Base-by-base conservation (phyloP, 2,888 invertebrate genomes). In the Chymomyza amoena region DNA sequence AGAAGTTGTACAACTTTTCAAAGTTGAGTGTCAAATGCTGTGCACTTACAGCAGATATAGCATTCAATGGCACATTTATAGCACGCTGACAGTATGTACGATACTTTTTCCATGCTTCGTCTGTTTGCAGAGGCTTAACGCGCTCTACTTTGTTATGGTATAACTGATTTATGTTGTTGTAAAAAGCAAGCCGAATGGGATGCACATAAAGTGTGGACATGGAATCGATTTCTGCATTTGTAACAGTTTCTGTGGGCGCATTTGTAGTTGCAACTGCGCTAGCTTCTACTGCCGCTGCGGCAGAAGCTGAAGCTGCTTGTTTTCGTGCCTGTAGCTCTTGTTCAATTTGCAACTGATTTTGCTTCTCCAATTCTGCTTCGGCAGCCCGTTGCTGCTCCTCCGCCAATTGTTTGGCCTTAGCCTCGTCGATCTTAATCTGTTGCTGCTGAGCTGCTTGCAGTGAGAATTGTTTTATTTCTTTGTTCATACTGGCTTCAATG, bases 1-100 rank as follows among this genome's bases (percentile, higher is more conserved):
- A 92, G 74, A 98, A 93, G 76, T 93, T 93, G n/a, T 93, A 93
- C 1, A 98, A 92, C 81, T 95, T 95, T 65, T 95, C 94, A 89
- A 95, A 95, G 91, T 97, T 98, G 15, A 82, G 89, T 65, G 90
- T 82, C 62, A 93, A 88, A 90, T 97, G 97, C 54, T 93, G 92
- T 0, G 95, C 93, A 85, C 94, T 96, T 1, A 94, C 94, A 3
- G 95, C 95, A 5, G 97, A 96, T 68, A 98, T 95, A 9, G 97
- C 95, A 92, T 98, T 98, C 0, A 98, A 94, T 4, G 97, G 96
- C 63, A 95, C 95, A 90, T 96, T 97, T 4, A 98, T 95, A 66
- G 96, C 96, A 90, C 97, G 97, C 90, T 96, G 96, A 77, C 95
- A 96, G 76, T 96, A 96, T 91, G 96, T 96, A 84, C 95, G 93